phyloP scores from a whole-genome alignment of 2,888 invertebrate genomes.

The Sepioteuthis lessoniana region DNA sequence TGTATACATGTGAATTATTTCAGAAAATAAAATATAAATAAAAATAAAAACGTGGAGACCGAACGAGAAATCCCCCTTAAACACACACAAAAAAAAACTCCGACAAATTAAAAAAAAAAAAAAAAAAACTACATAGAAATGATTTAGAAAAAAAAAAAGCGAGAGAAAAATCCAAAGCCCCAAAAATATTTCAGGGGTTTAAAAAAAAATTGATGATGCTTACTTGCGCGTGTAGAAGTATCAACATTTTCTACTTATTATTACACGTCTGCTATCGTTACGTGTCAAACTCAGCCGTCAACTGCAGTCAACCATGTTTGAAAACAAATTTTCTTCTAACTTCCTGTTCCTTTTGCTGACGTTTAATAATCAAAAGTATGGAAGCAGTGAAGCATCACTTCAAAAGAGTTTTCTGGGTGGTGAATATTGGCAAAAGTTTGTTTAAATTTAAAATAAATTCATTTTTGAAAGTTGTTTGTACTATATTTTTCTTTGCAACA shows the following conservation, averaged over 20 bases:
- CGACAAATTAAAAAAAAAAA: not conserved
- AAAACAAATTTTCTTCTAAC: not conserved
- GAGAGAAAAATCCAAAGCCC: not conserved
- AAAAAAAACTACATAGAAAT: too few species aligned
- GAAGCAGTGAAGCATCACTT: not conserved
- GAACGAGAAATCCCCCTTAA: not conserved
- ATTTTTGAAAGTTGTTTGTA: not conserved
- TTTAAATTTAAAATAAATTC: not conserved
- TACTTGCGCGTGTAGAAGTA: not conserved
- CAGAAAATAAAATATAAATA: not conserved
- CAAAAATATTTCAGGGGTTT: not conserved
- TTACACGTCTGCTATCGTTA: slow-evolving; percentile 4
- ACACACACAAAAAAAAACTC: not conserved
- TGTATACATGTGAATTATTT: not conserved
- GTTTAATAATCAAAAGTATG: not conserved
- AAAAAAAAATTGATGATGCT: not conserved
- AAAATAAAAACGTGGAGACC: not conserved
- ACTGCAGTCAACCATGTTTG: slow-evolving; percentile 33
- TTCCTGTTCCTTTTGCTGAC: slow-evolving; percentile 23
- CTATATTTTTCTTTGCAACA: too few species aligned
- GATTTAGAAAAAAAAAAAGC: too few species aligned
- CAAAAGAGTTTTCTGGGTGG: not conserved
- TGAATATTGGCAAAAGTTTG: too few species aligned
- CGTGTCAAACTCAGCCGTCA: not conserved
- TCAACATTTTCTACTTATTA: not conserved